A percentile compares a stretch with the other conserved stretches of the same genome.
Conservation (phyloP, 1,140 invertebrate genomes). For the Diprion similis region DNA sequence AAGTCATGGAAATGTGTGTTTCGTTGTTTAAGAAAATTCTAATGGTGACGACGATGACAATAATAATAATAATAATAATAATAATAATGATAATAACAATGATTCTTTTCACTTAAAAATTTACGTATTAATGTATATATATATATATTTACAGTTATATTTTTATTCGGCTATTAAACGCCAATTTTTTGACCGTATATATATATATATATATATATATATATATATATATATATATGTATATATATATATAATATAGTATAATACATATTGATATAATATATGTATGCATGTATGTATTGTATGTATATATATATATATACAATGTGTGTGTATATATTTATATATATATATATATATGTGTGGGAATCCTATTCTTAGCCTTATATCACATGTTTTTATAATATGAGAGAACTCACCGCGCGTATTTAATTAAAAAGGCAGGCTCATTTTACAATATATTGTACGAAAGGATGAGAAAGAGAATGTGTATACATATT, state of each 20-base stretch:
- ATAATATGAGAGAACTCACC: constrained; percentile 45
- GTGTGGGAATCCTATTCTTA: constrained; percentile 32
- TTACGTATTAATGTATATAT: background rate
- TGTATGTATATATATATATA: background rate
- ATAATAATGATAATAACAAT: no score
- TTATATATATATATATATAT: constrained; percentile 7
- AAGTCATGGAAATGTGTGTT: constrained; percentile 5
- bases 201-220: background rate
- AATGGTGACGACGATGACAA: no score
- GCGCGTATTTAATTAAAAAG: constrained; percentile 22
- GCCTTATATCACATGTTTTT: constrained; percentile 43
- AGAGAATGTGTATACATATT: no score
- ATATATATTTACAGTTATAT: background rate
- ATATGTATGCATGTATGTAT: constrained; percentile 28
- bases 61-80: no score
- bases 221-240: constrained; percentile 17
- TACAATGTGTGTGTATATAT: background rate
- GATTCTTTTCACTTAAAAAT: no score
- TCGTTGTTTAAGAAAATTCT: background rate
- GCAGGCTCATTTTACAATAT: background rate
- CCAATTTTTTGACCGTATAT: constrained; percentile 3
- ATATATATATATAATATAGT: constrained; percentile 19
- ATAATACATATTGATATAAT: constrained; percentile 23
- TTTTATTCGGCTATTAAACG: background rate
- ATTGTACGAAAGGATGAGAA: background rate